Base-by-base conservation (phyloP, 2,113 vertebrate genomes). In the Motacilla tschutschensis region DNA sequence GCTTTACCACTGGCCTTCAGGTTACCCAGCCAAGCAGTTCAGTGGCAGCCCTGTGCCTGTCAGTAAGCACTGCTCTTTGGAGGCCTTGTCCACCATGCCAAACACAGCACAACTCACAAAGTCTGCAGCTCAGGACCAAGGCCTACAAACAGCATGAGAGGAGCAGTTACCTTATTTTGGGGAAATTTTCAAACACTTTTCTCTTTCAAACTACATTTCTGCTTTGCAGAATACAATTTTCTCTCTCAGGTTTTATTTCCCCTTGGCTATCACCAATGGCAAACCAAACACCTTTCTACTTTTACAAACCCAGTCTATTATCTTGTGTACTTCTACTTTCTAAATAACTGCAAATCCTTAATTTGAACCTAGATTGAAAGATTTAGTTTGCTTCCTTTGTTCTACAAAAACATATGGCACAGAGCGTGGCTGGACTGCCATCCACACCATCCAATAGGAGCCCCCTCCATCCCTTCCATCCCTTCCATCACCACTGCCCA, bases 321-420 rank as follows among this genome's bases (percentile, higher is more conserved):
- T 14, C 43, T 67, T 62, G 67, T 47, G 24, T 3, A 1, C 24
- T 57, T 47, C 47, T 29, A 3, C 35, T 76, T 77, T 16, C 46
- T 40, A 79, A 85, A 51, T 54, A 82, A 75, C 18, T 31, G 24
- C 25, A 67, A 29, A 87, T 33, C 11, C 16, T 62, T 73, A 46
- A 62, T 57, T 63, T 43, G 8, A 21, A 36, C 26, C 16, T 47
- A 17, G 16, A 44, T 3, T 35, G 40, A 85, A 83, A 63, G 40
- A 9, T 26, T 31, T 5, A 1, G 4, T 43, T 51, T 79, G 12
- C 24, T 54, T 59, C 3, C 18, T 69, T 62, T 66, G 46, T 54
- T 3, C 0, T 38, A 12, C 36, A 24, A 3, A 14, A 54, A 26
- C 4, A 3, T 18, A 58, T 0, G 0, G 10, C 24, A 47, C 25